Conservation (phyloP, 2,797 vertebrate species). For the Euphonia xanthogaster region DNA sequence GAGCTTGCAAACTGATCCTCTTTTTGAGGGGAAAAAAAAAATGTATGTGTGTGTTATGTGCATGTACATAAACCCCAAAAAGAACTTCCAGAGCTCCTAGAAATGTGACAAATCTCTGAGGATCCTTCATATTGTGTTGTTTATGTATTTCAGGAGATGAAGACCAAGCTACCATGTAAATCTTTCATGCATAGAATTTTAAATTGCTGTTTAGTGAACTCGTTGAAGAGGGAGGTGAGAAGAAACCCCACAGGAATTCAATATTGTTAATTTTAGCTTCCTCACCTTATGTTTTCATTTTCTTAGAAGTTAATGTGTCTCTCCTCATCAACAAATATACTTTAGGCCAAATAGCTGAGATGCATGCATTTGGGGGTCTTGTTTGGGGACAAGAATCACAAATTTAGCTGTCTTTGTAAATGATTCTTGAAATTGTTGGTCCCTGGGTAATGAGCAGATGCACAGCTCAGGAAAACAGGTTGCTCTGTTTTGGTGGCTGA, state of each 20-base stretch:
- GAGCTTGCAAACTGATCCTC: conserved; percentile 13
- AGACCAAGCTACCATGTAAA: neutral
- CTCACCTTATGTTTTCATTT: neutral
- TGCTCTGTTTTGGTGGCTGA: neutral
- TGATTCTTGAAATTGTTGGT: neutral
- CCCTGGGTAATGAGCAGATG: rapidly evolving
- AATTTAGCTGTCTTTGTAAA: neutral
- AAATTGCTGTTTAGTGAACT: neutral
- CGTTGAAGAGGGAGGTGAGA: neutral
- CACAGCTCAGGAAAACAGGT: neutral
- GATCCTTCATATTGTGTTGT: neutral
- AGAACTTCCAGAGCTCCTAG: neutral
- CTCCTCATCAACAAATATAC: neutral
- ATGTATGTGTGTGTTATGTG: too few relatives aligned
- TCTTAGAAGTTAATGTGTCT: neutral
- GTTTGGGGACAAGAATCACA: neutral
- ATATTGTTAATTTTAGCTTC: neutral
- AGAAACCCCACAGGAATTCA: neutral
- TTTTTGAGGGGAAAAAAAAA: neutral
- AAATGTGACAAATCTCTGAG: neutral
- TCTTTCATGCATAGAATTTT: conserved; percentile 1
- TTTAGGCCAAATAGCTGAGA: neutral
- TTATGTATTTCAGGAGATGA: neutral
- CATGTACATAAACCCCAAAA: rapidly evolving
- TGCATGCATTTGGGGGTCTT: neutral